Evolutionary conservation across 2,797 vertebrate species (phyloP).

Genomic region (Clarias laeviceps): DNA sequence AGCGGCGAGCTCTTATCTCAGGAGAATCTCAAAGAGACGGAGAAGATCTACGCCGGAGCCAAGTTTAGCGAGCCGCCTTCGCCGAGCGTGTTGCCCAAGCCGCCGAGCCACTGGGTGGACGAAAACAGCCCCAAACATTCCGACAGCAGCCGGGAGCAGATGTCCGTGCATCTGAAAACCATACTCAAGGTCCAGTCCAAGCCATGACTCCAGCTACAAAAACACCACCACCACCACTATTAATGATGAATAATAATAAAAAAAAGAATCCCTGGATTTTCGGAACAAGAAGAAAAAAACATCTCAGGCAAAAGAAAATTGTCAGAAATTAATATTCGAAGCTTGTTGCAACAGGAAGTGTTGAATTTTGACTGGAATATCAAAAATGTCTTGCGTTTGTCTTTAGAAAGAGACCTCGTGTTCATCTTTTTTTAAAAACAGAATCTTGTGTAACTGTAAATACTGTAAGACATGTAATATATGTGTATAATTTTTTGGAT

Average conservation of each 20-base stretch:
- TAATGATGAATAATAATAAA: neutral
- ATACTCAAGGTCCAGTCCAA: conserved; percentile 87
- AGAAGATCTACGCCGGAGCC: conserved; percentile 89
- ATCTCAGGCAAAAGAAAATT: neutral
- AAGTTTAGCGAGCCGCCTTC: conserved; percentile 95
- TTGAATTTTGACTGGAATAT: conserved; percentile 63
- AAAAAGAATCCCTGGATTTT: too few species aligned
- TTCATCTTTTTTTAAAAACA: conserved; percentile 45
- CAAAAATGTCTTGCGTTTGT: conserved; percentile 60
- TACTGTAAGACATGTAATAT: conserved; percentile 90
- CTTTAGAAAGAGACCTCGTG: conserved; percentile 65
- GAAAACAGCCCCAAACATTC: conserved; percentile 67
- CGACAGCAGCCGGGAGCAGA: conserved; percentile 84
- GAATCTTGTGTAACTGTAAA: conserved; percentile 80
- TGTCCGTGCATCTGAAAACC: conserved; percentile 89
- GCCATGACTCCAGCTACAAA: conserved; percentile 54
- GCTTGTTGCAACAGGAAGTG: conserved; percentile 74
- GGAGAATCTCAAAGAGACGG: conserved; percentile 77
- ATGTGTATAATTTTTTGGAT: conserved; percentile 89
- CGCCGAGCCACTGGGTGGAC: conserved; percentile 94
- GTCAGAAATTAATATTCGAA: neutral
- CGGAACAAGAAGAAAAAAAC: neutral
- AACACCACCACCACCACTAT: too few species aligned
- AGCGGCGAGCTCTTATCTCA: conserved; percentile 68
- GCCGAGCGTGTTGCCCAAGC: conserved; percentile 91